A percentile compares a stretch with the other conserved stretches of the same genome.
Evolutionary conservation across 2,888 invertebrate genomes (phyloP).

Genomic region (Meta bourneti): DNA sequence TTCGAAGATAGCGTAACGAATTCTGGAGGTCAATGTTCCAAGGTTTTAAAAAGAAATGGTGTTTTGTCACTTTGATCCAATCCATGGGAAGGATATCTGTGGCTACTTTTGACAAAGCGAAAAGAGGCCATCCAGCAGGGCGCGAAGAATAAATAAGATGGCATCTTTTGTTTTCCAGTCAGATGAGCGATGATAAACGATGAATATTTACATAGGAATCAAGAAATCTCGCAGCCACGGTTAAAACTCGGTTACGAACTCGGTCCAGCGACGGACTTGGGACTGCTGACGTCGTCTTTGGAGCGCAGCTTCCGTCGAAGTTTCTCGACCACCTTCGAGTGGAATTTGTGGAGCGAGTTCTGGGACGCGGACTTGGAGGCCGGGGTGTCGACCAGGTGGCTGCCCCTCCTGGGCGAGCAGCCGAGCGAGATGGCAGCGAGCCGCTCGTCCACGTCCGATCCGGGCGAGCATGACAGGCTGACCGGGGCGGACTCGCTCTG

Average conservation of each 20-base stretch:
- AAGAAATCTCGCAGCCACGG: neutral
- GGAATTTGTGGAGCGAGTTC: constrained; percentile 88
- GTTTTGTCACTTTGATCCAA: no score
- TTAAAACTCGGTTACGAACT: neutral
- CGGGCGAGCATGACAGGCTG: constrained; percentile 81
- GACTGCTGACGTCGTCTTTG: constrained; percentile 78
- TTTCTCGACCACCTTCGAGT: constrained; percentile 89
- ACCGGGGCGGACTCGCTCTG: constrained; percentile 79
- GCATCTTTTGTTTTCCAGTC: neutral
- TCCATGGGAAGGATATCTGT: no score
- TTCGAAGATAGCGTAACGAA: no score
- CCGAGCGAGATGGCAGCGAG: constrained; percentile 75
- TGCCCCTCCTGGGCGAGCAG: constrained; percentile 68
- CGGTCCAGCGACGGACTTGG: neutral
- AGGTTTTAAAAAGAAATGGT: no score
- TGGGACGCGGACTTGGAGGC: constrained; percentile 81
- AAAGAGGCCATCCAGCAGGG: no score
- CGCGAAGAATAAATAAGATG: no score
- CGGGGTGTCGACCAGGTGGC: constrained; percentile 48
- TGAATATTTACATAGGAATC: neutral
- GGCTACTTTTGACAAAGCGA: no score
- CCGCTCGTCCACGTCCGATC: constrained; percentile 76
- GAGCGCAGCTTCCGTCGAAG: constrained; percentile 87
- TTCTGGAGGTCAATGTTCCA: no score
- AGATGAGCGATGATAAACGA: neutral